These are phyloP conservation scores for Eristalinus sepulchralis DNA, from an alignment of 2,888 invertebrate genomes.

Conservation along the genomic window DNA sequence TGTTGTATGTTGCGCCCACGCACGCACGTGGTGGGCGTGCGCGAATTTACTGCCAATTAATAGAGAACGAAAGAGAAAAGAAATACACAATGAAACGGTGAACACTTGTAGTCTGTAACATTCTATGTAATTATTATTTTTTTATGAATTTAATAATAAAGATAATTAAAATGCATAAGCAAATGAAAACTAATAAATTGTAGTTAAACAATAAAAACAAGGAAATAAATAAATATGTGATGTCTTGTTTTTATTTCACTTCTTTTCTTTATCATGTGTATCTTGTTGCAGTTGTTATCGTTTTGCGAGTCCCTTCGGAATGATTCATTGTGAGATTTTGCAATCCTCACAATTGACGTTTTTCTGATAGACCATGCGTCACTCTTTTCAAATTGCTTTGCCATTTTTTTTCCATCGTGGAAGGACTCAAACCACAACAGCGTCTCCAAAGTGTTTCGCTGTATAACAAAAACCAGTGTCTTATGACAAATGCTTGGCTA, in stretches of 20 bases:
- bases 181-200: constrained; percentile 53
- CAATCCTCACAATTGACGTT: too few species aligned
- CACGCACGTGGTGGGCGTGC: constrained; percentile 21
- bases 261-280: neutral
- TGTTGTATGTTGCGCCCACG: constrained; percentile 32
- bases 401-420: too few species aligned
- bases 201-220: constrained; percentile 60
- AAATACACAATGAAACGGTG: constrained; percentile 42
- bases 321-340: too few species aligned
- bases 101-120: constrained; percentile 61
- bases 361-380: too few species aligned
- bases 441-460: too few species aligned
- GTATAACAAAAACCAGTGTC: too few species aligned
- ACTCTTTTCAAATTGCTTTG: too few species aligned
- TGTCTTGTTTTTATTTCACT: neutral
- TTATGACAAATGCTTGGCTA: too few species aligned
- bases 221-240: constrained; percentile 21
- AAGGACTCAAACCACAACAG: too few species aligned
- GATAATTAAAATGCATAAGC: constrained; percentile 53
- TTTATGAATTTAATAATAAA: constrained; percentile 61
- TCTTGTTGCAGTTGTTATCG: too few species aligned
- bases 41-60: constrained; percentile 65
- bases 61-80: constrained; percentile 14
- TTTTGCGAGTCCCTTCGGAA: too few species aligned
- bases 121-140: constrained; percentile 63